These are phyloP conservation scores for Eugnorisma glareosa DNA, from an alignment of 2,888 invertebrate species.

Conservation along the genomic window DNA sequence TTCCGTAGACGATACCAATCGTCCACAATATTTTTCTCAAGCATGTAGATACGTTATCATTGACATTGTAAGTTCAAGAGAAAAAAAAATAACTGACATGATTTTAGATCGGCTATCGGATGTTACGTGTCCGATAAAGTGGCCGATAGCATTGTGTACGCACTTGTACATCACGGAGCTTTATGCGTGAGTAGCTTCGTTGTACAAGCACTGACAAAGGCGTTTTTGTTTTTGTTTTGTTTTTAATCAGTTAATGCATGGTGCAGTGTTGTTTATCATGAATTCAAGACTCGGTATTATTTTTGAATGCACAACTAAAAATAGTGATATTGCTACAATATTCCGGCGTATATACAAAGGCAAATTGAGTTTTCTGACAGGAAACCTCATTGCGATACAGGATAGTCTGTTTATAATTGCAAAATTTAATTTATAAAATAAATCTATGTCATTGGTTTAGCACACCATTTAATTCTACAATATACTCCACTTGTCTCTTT, in stretches of 20 bases:
- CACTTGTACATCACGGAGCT: slow-evolving; percentile 45
- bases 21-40: slow-evolving; percentile 38
- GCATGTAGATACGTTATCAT: slow-evolving; percentile 42
- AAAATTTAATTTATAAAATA: neutral
- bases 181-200: slow-evolving; percentile 43
- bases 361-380: neutral
- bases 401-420: too few relatives aligned
- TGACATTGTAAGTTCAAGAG: slow-evolving; percentile 63
- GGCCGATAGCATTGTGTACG: slow-evolving; percentile 69
- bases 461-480: neutral
- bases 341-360: neutral
- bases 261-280: neutral
- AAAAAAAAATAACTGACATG: slow-evolving; percentile 49
- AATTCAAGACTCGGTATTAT: neutral
- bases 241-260: neutral
- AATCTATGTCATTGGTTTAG: neutral
- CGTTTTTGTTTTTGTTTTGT: neutral
- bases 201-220: slow-evolving; percentile 38
- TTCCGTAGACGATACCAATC: slow-evolving; percentile 22
- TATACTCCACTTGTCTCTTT: neutral
- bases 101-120: slow-evolving; percentile 64
- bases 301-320: neutral
- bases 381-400: neutral
- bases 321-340: neutral
- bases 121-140: slow-evolving; percentile 67